Conservation (phyloP, 1,140 invertebrate genomes). For the Triops longicaudatus region DNA sequence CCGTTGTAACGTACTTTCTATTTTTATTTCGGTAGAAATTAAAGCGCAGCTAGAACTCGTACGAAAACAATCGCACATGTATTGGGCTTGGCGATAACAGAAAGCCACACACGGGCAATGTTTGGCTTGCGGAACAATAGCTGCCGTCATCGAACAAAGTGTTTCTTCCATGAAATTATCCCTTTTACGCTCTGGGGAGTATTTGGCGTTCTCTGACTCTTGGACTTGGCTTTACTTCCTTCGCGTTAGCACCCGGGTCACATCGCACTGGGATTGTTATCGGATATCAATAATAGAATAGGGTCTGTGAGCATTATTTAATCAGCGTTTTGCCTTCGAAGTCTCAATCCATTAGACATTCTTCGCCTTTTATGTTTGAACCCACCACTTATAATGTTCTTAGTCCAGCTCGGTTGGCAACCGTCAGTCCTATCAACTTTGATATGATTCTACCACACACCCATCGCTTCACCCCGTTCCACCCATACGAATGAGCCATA, state of each 20-base stretch:
- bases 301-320: neutral
- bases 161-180: neutral
- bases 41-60: neutral
- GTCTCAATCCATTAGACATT: neutral
- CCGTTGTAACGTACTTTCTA: neutral
- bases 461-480: neutral
- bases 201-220: neutral
- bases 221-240: neutral
- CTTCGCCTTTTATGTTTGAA: neutral
- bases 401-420: neutral
- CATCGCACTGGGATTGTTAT: neutral
- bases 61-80: slow-evolving; percentile 12
- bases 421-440: neutral
- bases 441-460: neutral
- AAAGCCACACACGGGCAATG: slow-evolving; percentile 4
- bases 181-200: neutral
- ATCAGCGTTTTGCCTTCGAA: neutral
- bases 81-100: slow-evolving; percentile 14
- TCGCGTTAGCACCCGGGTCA: neutral
- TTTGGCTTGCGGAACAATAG: neutral
- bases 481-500: neutral
- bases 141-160: neutral
- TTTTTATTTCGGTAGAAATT: neutral
- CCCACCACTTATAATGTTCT: neutral
- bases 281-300: neutral